Base-by-base conservation (phyloP, 2,113 vertebrate genomes). In the Brachyhypopomus gauderio region DNA sequence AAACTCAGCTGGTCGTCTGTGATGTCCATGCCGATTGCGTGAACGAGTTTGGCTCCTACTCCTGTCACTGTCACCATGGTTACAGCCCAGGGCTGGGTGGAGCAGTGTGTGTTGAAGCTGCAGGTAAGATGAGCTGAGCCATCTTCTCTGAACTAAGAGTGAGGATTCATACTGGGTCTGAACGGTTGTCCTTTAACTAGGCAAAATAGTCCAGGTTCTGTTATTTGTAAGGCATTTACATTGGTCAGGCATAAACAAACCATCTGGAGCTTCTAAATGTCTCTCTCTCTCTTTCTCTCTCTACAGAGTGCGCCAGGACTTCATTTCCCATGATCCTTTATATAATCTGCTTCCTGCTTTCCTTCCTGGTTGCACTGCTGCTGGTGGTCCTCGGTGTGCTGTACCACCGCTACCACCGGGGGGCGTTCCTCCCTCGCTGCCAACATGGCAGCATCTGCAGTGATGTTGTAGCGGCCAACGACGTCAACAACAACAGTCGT, bases 271-370 rank as follows among this genome's bases (percentile, higher is more conserved):
- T 6, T 36, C 19, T 30, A 19, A 1, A 38, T 27, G 7, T 41
- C 52, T 38, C 5, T 81, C 12, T 20, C 55, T 58, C 3, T 22
- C 2, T 66, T 1, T 67, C 25, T 80, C 4, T 52, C 0, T 27
- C 23, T 67, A 25, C 83, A 92, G 93, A 86, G 6, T 92, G 90
- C 72, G 23, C 27, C 56, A 62, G 79, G 0, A 74, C 58, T 1
- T 58, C 67, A 9, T 85, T 89, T 0, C 74, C 89, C 0, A 89
- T 82, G 36, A 9, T 88, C 38, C 82, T 90, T 3, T 94, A 93
- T 77, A 81, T 86, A 23, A 62, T 92, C 1, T 92, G 92, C 83
- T 90, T 92, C 87, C 85, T 94, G 88, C 90, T 94, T 81, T 87
- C 88, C 75, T 70, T 79, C 4, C 84, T 93, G 19, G 58, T 93